A percentile compares a stretch with the other conserved stretches of the same genome.
These are phyloP conservation scores for Drosophila pullipes DNA, from an alignment of 2,888 invertebrate genomes.

Conservation along the genomic window DNA sequence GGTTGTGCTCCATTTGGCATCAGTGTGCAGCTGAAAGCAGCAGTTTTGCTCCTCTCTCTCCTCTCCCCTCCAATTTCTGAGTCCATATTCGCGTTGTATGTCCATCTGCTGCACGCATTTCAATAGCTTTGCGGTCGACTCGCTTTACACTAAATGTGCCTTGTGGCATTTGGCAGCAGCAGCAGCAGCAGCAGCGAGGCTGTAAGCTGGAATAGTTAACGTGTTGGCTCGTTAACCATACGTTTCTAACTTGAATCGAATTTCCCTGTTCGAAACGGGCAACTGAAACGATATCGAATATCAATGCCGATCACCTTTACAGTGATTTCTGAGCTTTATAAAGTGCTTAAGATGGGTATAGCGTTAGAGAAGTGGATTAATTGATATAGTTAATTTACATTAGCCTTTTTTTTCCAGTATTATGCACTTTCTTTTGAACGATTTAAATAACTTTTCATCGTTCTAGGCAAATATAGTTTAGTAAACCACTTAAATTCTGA, in stretches of 20 bases:
- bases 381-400: not conserved
- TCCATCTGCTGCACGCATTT: conserved; percentile 53
- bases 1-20: conserved; percentile 20
- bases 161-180: conserved; percentile 55
- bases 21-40: conserved; percentile 13
- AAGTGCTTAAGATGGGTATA: not conserved
- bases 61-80: not conserved
- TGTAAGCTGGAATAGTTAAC: conserved; percentile 9
- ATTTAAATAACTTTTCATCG: not conserved
- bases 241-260: not conserved
- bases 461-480: not conserved
- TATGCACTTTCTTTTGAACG: not conserved
- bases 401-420: not conserved
- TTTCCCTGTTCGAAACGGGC: not conserved
- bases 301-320: not conserved
- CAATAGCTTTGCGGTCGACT: conserved; percentile 75
- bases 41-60: not conserved
- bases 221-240: not conserved
- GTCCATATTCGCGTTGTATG: not conserved
- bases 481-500: not conserved
- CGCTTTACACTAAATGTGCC: conserved; percentile 72
- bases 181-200: conserved; percentile 3
- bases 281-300: not conserved
- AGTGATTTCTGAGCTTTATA: not conserved
- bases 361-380: not conserved